A percentile compares a stretch with the other conserved stretches of the same genome.
Evolutionary conservation across 2,888 invertebrate genomes (phyloP).

Genomic region (Drosophila barbarae): DNA sequence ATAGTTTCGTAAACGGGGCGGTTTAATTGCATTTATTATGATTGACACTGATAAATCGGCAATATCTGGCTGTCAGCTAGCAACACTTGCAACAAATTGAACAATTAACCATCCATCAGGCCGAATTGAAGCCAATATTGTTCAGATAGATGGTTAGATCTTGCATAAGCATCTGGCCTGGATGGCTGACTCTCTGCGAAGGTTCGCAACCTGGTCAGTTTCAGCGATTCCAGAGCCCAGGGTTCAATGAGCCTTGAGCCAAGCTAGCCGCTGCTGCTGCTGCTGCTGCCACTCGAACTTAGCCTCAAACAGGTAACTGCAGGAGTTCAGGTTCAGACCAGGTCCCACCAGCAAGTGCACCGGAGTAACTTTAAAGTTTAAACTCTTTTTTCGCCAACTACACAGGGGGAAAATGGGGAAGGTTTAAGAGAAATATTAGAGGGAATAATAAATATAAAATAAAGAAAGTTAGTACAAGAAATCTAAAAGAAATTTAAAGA

Average conservation of each 20-base stretch:
- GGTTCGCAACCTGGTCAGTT: conserved; percentile 20
- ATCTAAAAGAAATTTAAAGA: background rate
- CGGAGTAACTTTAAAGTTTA: conserved; percentile 16
- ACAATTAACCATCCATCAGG: conserved; percentile 56
- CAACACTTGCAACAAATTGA: conserved; percentile 59
- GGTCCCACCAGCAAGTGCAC: conserved; percentile 27
- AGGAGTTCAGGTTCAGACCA: conserved; percentile 34
- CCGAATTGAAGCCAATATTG: conserved; percentile 57
- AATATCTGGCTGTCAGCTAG: conserved; percentile 38
- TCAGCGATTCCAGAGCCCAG: conserved; percentile 16
- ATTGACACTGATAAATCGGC: conserved; percentile 64
- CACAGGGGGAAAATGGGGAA: background rate
- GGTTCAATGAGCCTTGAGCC: conserved; percentile 70
- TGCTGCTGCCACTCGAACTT: conserved; percentile 47
- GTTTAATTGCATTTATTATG: conserved; percentile 70
- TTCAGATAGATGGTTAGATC: conserved; percentile 26
- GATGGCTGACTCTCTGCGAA: background rate
- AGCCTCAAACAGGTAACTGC: conserved; percentile 44
- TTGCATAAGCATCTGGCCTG: conserved; percentile 32
- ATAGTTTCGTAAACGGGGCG: conserved; percentile 50
- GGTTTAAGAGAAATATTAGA: background rate
- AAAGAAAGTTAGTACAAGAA: background rate
- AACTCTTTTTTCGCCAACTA: conserved; percentile 3
- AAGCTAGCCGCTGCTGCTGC: conserved; percentile 43
- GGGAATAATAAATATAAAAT: background rate